Base-by-base conservation (phyloP, 2,113 vertebrate species). In the Nothocercus nigrocapillus region DNA sequence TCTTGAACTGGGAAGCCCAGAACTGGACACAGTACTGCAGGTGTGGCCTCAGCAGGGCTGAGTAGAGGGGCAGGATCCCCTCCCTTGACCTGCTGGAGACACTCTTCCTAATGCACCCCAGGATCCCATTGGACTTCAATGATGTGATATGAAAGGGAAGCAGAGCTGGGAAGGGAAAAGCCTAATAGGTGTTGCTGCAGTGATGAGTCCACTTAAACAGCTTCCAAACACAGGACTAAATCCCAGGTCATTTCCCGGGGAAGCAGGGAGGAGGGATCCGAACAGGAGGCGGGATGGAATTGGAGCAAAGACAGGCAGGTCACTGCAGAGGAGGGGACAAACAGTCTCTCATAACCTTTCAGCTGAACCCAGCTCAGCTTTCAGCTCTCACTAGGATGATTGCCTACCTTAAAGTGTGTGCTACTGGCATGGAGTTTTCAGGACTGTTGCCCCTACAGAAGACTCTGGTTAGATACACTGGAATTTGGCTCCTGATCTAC, bases 401-500 rank as follows among this genome's bases (percentile, higher is more conserved):
- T 14, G 3, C 45, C 11, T 20, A 4, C 20, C 75, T 27, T 8
- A 42, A 45, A 8, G 32, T 1, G 5, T 9, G 9, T 2, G 34
- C 0, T 1, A 44, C 1, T 2, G 25, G 9, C 47, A 76, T 64
- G 83, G 42, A 70, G 14, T 4, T 42, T 22, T 44, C 0, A 0
- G 30, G 77, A 28, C 54, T 69, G 49, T 54, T 49, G 54, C 25
- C 47, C 40, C n/a, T 34, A 20, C 22, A 11, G 38, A 25, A 34
- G 82, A 49, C 5, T 25, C 47, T 56, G 63, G 47, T 18, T 63
- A 42, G 40, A 32, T 63, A 56, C 1, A 1, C 69, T 5, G 2
- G 42, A 42, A 36, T 42, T 20, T 30, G 56, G 49, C 77, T 91
- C 83, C 70, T 92, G 25, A 15, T 87, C 64, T 82, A 19, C 84